Percentiles rank a stretch among this genome's conserved stretches.
These are phyloP conservation scores for Panagrolaimus sp. DNA, from an alignment of 1,140 invertebrate species.

Conservation along the genomic window DNA sequence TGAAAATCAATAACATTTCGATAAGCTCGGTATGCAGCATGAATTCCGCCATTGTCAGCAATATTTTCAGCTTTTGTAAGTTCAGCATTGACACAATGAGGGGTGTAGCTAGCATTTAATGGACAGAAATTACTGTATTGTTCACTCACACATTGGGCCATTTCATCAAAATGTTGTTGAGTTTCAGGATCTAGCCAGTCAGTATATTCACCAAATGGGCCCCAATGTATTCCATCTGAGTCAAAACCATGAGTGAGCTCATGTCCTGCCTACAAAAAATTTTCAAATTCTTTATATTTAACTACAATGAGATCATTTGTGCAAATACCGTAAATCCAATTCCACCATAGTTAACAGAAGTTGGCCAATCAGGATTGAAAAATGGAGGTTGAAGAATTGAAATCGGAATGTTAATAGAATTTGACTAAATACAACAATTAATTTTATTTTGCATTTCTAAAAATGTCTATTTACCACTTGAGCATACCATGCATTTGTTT, in stretches of 20 bases:
- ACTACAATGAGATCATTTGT: too few relatives aligned
- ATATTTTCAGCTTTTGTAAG: constrained; percentile 62
- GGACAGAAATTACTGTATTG: constrained; percentile 68
- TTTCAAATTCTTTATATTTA: too few relatives aligned
- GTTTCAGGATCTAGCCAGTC: constrained; percentile 71
- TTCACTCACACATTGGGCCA: constrained; percentile 77
- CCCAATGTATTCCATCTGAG: constrained; percentile 70
- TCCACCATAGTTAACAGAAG: too few relatives aligned
- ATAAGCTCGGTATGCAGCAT: neutral
- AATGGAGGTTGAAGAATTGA: too few relatives aligned
- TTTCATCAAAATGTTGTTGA: constrained; percentile 61
- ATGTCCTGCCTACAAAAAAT: constrained; percentile 58
- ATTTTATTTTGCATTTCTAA: too few relatives aligned
- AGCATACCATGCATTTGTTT: too few relatives aligned
- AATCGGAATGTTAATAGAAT: too few relatives aligned
- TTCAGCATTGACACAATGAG: constrained; percentile 60
- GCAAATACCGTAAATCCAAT: too few relatives aligned
- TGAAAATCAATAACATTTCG: neutral
- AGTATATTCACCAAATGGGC: constrained; percentile 75
- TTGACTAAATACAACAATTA: too few relatives aligned
- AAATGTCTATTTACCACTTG: too few relatives aligned
- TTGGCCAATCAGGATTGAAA: too few relatives aligned
- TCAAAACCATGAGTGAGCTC: constrained; percentile 64
- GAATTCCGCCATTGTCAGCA: constrained; percentile 58
- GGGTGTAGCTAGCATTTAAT: constrained; percentile 63